phyloP scores from a whole-genome alignment of 2,888 invertebrate species.

The Marasmarcha lunaedactyla region DNA sequence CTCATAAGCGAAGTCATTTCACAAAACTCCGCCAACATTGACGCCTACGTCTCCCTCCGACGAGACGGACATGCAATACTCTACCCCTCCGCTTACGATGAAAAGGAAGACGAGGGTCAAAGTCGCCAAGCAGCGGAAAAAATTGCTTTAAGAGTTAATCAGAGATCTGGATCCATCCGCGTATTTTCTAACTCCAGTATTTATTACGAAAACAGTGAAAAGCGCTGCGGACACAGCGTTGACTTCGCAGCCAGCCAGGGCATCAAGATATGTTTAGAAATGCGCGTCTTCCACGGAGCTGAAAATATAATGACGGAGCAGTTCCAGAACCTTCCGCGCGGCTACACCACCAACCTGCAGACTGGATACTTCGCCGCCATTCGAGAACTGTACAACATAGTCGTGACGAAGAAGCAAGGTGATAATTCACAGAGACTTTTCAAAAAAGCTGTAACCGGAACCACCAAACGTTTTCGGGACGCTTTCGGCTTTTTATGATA shows the following conservation, averaged over 20 bases:
- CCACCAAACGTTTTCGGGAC: too few relatives aligned
- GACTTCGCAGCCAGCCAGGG: constrained; percentile 36
- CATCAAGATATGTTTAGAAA: constrained; percentile 35
- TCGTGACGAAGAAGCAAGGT: constrained; percentile 24
- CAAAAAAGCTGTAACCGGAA: too few relatives aligned
- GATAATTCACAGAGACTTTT: too few relatives aligned
- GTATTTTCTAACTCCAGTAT: constrained; percentile 36
- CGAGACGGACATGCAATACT: constrained; percentile 75
- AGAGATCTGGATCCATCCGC: constrained; percentile 32
- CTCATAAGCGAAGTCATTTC: constrained; percentile 69
- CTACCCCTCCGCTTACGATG: constrained; percentile 73
- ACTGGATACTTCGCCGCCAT: constrained; percentile 45
- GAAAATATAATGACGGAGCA: constrained; percentile 31
- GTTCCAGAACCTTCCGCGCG: constrained; percentile 42
- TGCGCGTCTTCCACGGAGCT: constrained; percentile 45
- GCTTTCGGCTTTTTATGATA: too few relatives aligned
- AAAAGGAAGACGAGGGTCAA: constrained; percentile 13
- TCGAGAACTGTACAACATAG: constrained; percentile 35
- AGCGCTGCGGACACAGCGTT: constrained; percentile 48
- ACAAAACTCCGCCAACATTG: constrained; percentile 50
- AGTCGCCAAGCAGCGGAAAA: constrained; percentile 27
- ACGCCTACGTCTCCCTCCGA: constrained; percentile 79
- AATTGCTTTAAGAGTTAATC: constrained; percentile 38
- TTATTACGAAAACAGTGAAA: constrained; percentile 28
- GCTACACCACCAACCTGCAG: constrained; percentile 34